Base-by-base conservation (phyloP, 2,113 vertebrate genomes). In the Silurus asotus region DNA sequence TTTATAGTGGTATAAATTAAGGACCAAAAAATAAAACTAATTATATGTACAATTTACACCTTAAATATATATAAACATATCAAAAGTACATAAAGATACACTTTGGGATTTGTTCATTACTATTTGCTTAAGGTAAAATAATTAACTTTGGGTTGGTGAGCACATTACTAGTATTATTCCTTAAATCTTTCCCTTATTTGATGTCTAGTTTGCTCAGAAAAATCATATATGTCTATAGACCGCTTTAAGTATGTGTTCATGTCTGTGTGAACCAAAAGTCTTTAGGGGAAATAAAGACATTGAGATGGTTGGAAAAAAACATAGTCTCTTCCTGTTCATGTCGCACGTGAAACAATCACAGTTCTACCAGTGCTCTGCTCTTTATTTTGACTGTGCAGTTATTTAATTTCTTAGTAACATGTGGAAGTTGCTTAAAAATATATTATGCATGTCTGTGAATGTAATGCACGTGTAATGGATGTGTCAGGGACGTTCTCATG, bases 251-350 rank as follows among this genome's bases (percentile, higher is more conserved):
- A 58, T 17, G 53, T 53, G 49, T 76, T 53, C 20, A 14, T 67
- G 25, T 83, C 64, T 25, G 23, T 76, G 58, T 23, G 37, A n/a
- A 61, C 23, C 19, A 25, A 7, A 37, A 4, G 49, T 69, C 49
- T 51, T 69, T 25, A 2, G 62, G 81, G 81, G 49, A 51, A 49
- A 61, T 62, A 62, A 76, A 61, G 70, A 62, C 80, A 67, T 53
- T 23, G 48, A 28, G 80, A 67, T 67, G 61, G 61, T 25, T 48
- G 53, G 59, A 56, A n/a, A 59, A 59, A 53, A 75, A 75, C 72
- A 75, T 49, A 74, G 56, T n/a, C 69, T 49, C 69, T 75, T 84
- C 20, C 37, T 84, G 69, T 59, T 84, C 72, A 61, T 75, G 45
- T 61, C 74, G 49, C 19, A 74, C 61, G 70, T 58, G 70, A 62